Conservation (phyloP, 2,888 invertebrate species). For the Lasioglossum zephyrum region DNA sequence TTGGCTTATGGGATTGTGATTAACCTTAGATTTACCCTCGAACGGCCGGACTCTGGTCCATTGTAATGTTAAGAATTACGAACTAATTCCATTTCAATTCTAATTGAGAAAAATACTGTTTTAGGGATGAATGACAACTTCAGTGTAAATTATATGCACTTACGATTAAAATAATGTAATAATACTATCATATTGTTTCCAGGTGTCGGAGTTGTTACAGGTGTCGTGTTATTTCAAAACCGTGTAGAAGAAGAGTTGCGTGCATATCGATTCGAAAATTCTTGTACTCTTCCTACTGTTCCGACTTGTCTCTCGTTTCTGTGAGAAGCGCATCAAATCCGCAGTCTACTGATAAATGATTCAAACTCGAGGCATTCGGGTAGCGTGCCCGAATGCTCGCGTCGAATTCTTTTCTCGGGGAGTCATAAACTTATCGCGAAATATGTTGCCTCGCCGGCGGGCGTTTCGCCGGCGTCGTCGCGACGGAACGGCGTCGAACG, state of each 20-base stretch:
- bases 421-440: constrained; percentile 57
- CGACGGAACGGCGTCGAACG: constrained; percentile 39
- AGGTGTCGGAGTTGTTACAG: no score
- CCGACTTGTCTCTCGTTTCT: background rate
- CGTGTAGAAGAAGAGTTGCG: background rate
- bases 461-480: constrained; percentile 26
- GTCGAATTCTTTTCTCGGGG: constrained; percentile 7
- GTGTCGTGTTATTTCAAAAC: background rate
- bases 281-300: background rate
- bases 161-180: no score
- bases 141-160: background rate
- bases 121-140: background rate
- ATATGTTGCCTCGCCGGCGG: constrained; percentile 52
- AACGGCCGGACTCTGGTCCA: background rate
- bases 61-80: background rate
- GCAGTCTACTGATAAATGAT: background rate
- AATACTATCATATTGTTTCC: no score
- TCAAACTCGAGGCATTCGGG: background rate
- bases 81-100: background rate
- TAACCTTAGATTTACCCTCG: background rate
- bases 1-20: background rate
- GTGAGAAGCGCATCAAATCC: background rate
- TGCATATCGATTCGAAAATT: background rate
- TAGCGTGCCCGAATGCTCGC: background rate
- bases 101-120: background rate